Evolutionary conservation across 2,113 vertebrate species (phyloP), one percentile per base, ranked within the genome.

Genomic region (Hiodon tergisus): DNA sequence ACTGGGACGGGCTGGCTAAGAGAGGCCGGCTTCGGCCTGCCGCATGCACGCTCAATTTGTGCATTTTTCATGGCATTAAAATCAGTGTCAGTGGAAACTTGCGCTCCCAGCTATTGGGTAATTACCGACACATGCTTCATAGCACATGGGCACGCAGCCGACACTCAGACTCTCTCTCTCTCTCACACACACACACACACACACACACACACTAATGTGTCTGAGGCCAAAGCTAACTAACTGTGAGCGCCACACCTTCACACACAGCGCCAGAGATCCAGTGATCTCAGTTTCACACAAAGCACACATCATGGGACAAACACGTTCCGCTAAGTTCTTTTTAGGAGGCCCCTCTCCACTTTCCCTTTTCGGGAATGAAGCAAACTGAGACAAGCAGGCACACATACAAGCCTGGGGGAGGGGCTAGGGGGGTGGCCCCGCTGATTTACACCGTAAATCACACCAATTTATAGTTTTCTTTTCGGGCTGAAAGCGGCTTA

Each of bases 61-160:
- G 73, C 68, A 76, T 78, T 81, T 82, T 81, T 54, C 80, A 85
- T 70, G 6, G 69, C 66, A 81, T 83, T 84, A 87, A 83, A 75
- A 78, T 77, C 76, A 79, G 79, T 82, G 83, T 85, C 72, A 73
- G 47, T 17, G 48, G 8, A 50, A 65, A 83, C 83, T 69, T 53
- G 7, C 60, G 82, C 76, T 74, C 78, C 79, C 78, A 77, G 66
- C 75, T 82, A 77, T 66, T 83, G 76, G 72, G 58, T 54, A 71
- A 72, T 79, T 82, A 76, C 74, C 63, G 67, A 53, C 13, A 75
- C 74, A 78, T 16, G 57, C 61, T 67, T 48, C 67, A 60, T 52
- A 78, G 73, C 76, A 68, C 79, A 78, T 78, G 79, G 80, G 67
- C 67, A 54, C 17, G 46, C 9, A 55, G n/a, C 58, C 47, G 14